Base-by-base conservation (phyloP, 2,888 invertebrate genomes). In the Pheosia gnoma region DNA sequence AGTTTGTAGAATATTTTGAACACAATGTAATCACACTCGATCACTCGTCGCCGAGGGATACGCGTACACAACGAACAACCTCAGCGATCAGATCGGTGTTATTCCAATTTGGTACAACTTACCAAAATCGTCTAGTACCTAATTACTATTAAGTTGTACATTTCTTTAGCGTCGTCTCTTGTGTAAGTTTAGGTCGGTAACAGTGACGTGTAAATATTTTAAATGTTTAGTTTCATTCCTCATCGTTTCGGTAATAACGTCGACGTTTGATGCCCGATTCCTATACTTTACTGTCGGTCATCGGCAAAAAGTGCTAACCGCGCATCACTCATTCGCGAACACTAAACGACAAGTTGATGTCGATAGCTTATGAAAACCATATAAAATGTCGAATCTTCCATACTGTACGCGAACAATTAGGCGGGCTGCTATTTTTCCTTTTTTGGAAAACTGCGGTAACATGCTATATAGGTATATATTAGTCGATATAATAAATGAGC, bases 81-180 rank as follows among this genome's bases (percentile, higher is more conserved):
- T 83, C 78, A 78, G 82, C 83, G 85, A 85, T 85, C 84, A 85
- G 81, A 84, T 83, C 88, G 85, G 82, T 87, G 83, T 86, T 86
- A 89, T 91, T 90, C 88, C 88, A 87, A 81, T 88, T 91, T 89
- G 91, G 90, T 88, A 84, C 79, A 82, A 75, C 77, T 78, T 86
- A 89, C 89, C 90, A 88, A 87, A 88, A 85, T 84, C 83, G 81
- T 81, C 82, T 88, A 86, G 90, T 91, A 91, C 90, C 89, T 91
- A 87, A 89, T 84, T 87, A 89, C 68, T 83, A 45, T 77, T 86
- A 86, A 88, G 84, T 82, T 85, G 80, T 86, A 82, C 65, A 75
- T 79, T 83, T 80, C 77, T 74, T 71, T 84, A 81, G 80, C 79
- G 69, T 82, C 78, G 69, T 79, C 78, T 79, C 70, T 77, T 70